Evolutionary conservation across 1,140 invertebrate genomes (phyloP), one percentile per base, ranked within the genome.

Genomic region (Pteromalus puparum): DNA sequence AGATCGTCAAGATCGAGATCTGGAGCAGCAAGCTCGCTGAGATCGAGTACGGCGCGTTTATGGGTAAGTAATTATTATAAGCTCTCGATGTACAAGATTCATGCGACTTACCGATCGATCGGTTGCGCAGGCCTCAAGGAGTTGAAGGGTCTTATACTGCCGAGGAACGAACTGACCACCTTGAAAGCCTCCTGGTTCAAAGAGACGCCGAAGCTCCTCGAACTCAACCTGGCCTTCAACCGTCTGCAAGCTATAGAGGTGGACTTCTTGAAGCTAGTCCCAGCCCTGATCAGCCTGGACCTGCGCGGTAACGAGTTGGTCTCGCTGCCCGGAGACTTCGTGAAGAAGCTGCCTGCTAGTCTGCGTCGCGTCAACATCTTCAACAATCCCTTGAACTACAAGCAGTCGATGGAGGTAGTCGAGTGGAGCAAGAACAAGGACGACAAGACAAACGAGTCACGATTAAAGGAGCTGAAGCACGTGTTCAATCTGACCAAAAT

Each of bases 141-240:
- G 38, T 30, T 87, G 15, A 84, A 82, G 67, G 74, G 53, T 24
- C 76, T 87, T 7, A 24, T 80, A 1, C 26, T 87, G n/a, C 53
- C 79, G 3, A 42, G 77, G 9, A 85, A 85, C 42, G 81, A 85
- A 24, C 61, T 87, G 13, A 84, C 74, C 2, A 53, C 24, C 38
- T 18, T 87, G 2, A 85, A 87, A n/a, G 68, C 83, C 5, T n/a
- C 38, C 2, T 87, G 86, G 86, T 87, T 87, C 72, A 75, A 76
- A 38, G 77, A 84, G 18, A 76, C 70, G 12, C 21, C 80, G 0
- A 87, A 83, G 7, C 48, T 87, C 1, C 24, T 82, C 2, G 79
- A 78, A 21, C 61, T 87, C 5, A 82, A 81, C 21, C 26, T 87
- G 12, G 26, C 46, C 7, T 26, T 80, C 53, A 87, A 87, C 28